Percentiles rank a stretch among this genome's conserved stretches.
Conservation (phyloP, 1,140 invertebrate genomes). For the Brachionus rotundiformis region DNA sequence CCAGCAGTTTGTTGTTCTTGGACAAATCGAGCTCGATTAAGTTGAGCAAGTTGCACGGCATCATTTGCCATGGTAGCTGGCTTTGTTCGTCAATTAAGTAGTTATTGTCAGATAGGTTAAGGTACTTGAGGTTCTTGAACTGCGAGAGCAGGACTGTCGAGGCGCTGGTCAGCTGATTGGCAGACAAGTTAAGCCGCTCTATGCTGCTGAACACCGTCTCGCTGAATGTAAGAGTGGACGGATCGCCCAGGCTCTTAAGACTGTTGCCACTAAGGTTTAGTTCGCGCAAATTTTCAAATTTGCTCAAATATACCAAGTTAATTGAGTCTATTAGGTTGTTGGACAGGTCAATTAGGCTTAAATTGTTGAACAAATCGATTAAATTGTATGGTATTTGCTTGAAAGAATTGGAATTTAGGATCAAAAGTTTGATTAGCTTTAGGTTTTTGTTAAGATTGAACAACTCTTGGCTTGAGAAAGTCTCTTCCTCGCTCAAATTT, state of each 20-base stretch:
- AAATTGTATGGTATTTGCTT: background rate
- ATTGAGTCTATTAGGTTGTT: background rate
- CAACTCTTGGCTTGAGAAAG: background rate
- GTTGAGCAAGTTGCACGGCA: background rate
- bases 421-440: background rate
- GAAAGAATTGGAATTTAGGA: background rate
- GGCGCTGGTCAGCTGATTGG: constrained; percentile 1
- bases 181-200: background rate
- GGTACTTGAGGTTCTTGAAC: constrained; percentile 28
- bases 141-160: background rate
- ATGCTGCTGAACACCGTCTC: background rate
- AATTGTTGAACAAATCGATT: background rate
- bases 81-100: constrained; percentile 12
- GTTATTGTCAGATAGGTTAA: constrained; percentile 46
- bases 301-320: background rate
- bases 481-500: background rate
- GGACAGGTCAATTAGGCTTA: background rate
- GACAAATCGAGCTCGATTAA: constrained; percentile 35
- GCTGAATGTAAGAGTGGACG: no score
- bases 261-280: background rate
- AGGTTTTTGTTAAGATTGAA: background rate
- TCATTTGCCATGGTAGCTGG: constrained; percentile 33
- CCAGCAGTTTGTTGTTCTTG: constrained; percentile 29
- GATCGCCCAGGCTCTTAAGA: background rate
- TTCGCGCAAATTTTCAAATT: background rate